These are phyloP conservation scores for Sisor rabdophorus DNA, from an alignment of 2,113 vertebrate genomes.

Conservation along the genomic window DNA sequence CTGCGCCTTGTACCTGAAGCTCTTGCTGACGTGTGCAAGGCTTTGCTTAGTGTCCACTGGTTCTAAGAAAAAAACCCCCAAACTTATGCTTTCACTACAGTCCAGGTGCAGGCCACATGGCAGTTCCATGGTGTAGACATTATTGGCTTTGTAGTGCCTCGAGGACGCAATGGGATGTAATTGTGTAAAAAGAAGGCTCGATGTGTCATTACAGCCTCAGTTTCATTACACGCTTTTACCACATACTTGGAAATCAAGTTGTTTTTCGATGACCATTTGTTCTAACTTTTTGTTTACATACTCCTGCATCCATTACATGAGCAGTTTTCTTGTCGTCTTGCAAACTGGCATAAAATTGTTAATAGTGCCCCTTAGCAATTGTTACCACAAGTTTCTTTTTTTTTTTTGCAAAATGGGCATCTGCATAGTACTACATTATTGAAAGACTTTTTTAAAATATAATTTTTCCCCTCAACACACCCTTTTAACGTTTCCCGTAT, in stretches of 20 bases:
- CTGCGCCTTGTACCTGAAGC: slow-evolving; percentile 61
- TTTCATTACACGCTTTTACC: not conserved
- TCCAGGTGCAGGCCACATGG: not conserved
- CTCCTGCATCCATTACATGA: not conserved
- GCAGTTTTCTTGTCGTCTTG: not conserved
- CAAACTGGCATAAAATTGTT: not conserved
- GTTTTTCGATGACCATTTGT: not conserved
- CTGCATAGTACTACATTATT: not conserved
- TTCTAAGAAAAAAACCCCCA: slow-evolving; percentile 44
- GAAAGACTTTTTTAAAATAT: not conserved
- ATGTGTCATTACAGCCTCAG: not conserved
- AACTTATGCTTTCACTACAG: slow-evolving; percentile 18
- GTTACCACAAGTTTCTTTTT: too few relatives aligned
- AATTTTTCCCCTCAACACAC: not conserved
- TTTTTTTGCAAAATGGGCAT: too few relatives aligned
- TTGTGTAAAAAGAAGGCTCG: not conserved
- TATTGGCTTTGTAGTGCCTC: not conserved
- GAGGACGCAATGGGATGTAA: not conserved
- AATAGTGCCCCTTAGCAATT: not conserved
- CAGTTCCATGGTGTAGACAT: not conserved
- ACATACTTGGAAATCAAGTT: not conserved
- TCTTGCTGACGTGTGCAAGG: slow-evolving; percentile 63
- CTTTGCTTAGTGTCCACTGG: slow-evolving; percentile 53
- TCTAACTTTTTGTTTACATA: not conserved
- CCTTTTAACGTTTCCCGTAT: slow-evolving; percentile 36